Conservation (phyloP, 2,888 invertebrate genomes). For the Caenorhabditis angaria region DNA sequence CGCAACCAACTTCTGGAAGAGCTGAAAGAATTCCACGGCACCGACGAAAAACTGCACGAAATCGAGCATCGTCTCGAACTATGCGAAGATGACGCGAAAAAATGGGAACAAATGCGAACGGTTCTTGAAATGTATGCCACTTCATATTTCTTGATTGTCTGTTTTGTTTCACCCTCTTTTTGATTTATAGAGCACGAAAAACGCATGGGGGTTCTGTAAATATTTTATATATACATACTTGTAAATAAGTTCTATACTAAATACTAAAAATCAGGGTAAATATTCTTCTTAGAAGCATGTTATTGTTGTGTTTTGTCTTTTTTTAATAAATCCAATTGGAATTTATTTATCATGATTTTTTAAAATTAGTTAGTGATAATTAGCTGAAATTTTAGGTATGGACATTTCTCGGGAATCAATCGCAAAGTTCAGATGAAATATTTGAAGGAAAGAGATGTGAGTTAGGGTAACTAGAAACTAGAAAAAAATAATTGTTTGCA, state of each 20-base stretch:
- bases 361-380: constrained; percentile 6
- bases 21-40: constrained; percentile 35
- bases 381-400: constrained; percentile 80
- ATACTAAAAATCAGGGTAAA: neutral
- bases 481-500: neutral
- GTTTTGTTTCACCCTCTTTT: neutral
- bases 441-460: constrained; percentile 77
- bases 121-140: constrained; percentile 92
- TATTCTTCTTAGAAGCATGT: neutral
- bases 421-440: constrained; percentile 99
- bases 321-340: constrained; percentile 7
- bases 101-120: constrained; percentile 94
- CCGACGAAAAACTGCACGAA: constrained; percentile 18
- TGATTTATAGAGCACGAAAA: neutral
- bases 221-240: neutral
- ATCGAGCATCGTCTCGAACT: constrained; percentile 73
- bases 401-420: constrained; percentile 99
- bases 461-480: constrained; percentile 11
- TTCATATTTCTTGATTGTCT: neutral
- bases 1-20: constrained; percentile 45
- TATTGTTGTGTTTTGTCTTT: neutral
- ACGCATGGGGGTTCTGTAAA: too few relatives aligned
- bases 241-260: too few relatives aligned
- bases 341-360: neutral
- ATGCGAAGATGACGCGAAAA: constrained; percentile 79